Percentiles rank a stretch among this genome's conserved stretches.
phyloP scores from a whole-genome alignment of 2,113 vertebrate genomes.

The Halichoerus grypus region DNA sequence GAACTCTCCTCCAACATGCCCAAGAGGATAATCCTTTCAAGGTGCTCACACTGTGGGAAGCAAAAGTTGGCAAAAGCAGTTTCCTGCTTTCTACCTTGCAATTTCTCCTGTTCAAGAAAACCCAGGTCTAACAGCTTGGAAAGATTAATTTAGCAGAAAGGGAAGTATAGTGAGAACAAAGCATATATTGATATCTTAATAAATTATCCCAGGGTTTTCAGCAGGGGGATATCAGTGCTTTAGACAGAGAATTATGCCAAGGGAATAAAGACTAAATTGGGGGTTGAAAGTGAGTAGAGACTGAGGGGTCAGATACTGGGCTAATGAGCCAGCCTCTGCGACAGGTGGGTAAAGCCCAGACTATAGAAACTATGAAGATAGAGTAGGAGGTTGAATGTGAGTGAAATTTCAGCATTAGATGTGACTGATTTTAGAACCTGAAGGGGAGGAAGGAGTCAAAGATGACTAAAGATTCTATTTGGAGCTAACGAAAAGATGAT shows the following conservation, averaged over 20 bases:
- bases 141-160: conserved; percentile 12
- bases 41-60: neutral
- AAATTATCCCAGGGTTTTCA: conserved; percentile 13
- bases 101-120: conserved; percentile 18
- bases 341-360: neutral
- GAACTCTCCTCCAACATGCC: neutral
- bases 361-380: neutral
- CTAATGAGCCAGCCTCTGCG: neutral
- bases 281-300: neutral
- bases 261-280: neutral
- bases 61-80: neutral
- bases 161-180: conserved; percentile 18
- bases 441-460: neutral
- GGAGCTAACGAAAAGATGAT: conserved; percentile 47
- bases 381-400: neutral
- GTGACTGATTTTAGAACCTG: neutral
- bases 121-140: neutral
- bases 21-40: conserved; percentile 39
- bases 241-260: neutral
- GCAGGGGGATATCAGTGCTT: neutral
- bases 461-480: conserved; percentile 1
- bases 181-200: neutral
- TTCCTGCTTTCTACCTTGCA: neutral
- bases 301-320: neutral
- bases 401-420: neutral